Evolutionary conservation across 2,888 invertebrate species (phyloP).

Genomic region (Lapara coniferarum): DNA sequence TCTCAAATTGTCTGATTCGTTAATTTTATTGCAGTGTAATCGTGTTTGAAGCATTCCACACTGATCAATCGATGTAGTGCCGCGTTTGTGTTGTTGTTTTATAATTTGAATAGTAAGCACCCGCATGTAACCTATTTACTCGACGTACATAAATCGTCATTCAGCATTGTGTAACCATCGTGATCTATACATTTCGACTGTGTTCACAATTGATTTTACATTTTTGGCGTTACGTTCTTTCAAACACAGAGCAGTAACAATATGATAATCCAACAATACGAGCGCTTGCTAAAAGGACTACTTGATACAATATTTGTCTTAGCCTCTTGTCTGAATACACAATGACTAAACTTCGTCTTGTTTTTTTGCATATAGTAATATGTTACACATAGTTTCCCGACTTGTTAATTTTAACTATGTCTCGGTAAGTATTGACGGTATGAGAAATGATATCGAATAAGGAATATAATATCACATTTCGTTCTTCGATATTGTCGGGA

Average conservation of each 20-base stretch:
- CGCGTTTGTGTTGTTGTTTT: slow-evolving; percentile 53
- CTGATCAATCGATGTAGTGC: slow-evolving; percentile 54
- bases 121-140: slow-evolving; percentile 54
- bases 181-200: slow-evolving; percentile 44
- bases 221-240: slow-evolving; percentile 37
- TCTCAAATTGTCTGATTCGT: slow-evolving; percentile 54
- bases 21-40: slow-evolving; percentile 70
- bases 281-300: slow-evolving; percentile 52
- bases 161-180: slow-evolving; percentile 39
- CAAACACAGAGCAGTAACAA: slow-evolving; percentile 26
- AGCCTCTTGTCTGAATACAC: slow-evolving; percentile 52
- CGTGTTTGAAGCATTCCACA: slow-evolving; percentile 50
- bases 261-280: slow-evolving; percentile 41
- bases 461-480: too few relatives aligned
- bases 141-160: slow-evolving; percentile 37
- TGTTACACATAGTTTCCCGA: too few relatives aligned
- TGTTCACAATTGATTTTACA: slow-evolving; percentile 37
- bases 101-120: slow-evolving; percentile 59
- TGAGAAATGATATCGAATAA: too few relatives aligned
- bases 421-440: too few relatives aligned
- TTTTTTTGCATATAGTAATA: slow-evolving; percentile 26
- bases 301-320: slow-evolving; percentile 65
- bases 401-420: too few relatives aligned
- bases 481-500: too few relatives aligned
- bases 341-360: slow-evolving; percentile 54